A percentile compares a stretch with the other conserved stretches of the same genome.
These are phyloP conservation scores for Avahi laniger DNA, from an alignment of 2,797 vertebrate genomes.

Conservation along the genomic window DNA sequence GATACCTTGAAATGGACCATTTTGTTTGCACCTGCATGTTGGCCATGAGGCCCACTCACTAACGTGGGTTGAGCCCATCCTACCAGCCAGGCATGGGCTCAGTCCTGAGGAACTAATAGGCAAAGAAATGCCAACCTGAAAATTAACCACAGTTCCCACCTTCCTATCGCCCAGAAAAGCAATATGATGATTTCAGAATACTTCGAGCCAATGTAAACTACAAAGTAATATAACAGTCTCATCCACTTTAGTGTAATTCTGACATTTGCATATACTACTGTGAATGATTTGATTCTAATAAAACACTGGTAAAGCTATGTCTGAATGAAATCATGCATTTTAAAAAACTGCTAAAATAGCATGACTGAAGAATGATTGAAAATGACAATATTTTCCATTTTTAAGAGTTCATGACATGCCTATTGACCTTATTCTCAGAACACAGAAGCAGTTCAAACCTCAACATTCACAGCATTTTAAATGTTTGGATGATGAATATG, in stretches of 20 bases:
- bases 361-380: not conserved
- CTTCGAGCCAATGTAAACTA: not conserved
- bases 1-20: not conserved
- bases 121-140: not conserved
- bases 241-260: not conserved
- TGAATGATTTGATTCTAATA: not conserved
- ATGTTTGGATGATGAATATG: not conserved
- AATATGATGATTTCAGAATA: not conserved
- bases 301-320: not conserved
- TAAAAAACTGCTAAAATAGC: not conserved
- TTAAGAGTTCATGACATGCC: not conserved
- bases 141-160: not conserved
- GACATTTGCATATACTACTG: not conserved
- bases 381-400: slow-evolving; percentile 13
- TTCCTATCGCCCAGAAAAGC: not conserved
- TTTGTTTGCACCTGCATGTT: not conserved
- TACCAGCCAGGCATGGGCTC: not conserved
- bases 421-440: not conserved
- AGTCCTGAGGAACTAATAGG: not conserved
- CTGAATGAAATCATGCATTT: slow-evolving; percentile 1
- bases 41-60: not conserved
- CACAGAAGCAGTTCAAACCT: not conserved
- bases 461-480: not conserved
- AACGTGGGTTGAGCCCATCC: not conserved
- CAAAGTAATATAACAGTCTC: not conserved